phyloP scores from a whole-genome alignment of 2,888 invertebrate species.

The Elaeidobius kamerunicus region DNA sequence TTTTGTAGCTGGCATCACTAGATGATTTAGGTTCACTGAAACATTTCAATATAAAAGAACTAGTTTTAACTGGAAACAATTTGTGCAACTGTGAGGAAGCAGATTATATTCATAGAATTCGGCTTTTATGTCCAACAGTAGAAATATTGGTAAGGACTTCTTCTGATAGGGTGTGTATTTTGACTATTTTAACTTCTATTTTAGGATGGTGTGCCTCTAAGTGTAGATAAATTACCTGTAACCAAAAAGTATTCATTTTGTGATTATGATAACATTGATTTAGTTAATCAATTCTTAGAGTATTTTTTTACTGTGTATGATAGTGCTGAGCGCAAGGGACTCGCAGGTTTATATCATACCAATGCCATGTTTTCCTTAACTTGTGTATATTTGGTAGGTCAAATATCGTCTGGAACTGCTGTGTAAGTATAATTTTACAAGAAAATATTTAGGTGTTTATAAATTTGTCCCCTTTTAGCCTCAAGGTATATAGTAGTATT shows the following conservation, averaged over 20 bases:
- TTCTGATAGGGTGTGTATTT: no score
- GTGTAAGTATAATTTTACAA: conserved; percentile 36
- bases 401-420: conserved; percentile 41
- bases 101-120: conserved; percentile 58
- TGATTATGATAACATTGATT: conserved; percentile 48
- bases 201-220: conserved; percentile 55
- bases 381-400: conserved; percentile 40
- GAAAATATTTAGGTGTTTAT: neutral
- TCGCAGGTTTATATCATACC: conserved; percentile 61
- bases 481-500: conserved; percentile 46
- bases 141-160: conserved; percentile 54
- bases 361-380: conserved; percentile 63
- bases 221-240: conserved; percentile 49
- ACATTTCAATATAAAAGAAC: conserved; percentile 39
- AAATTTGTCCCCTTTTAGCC: conserved; percentile 35
- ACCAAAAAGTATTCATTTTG: conserved; percentile 55
- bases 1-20: conserved; percentile 41
- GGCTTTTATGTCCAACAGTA: conserved; percentile 54
- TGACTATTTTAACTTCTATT: no score
- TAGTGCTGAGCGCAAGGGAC: conserved; percentile 52
- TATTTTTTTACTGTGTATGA: conserved; percentile 67
- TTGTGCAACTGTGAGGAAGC: conserved; percentile 61
- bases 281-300: conserved; percentile 63
- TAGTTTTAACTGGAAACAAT: conserved; percentile 68
- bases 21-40: conserved; percentile 34